Evolutionary conservation across 2,113 vertebrate species (phyloP), one percentile per base, ranked within the genome.

Genomic region (Camarhynchus parvulus): DNA sequence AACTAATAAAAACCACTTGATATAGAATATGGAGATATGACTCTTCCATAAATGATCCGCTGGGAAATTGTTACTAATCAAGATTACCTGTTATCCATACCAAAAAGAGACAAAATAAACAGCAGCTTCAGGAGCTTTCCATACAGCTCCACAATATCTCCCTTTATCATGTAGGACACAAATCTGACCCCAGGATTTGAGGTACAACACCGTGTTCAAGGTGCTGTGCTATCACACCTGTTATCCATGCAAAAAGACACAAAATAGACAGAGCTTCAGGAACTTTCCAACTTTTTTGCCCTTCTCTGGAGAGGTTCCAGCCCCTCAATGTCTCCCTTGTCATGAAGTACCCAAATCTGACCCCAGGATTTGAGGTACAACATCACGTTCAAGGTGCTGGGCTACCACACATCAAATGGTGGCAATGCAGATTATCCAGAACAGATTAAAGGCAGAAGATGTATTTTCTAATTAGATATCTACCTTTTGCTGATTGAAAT

Each of bases 201-300:
- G 39, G 10, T 3, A 8, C 21, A 50, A 3, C 21, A 18, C 13
- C 9, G 7, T 11, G 31, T 8, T 27, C 31, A 8, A 15, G 24
- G 25, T 67, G 10, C 20, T 39, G 53, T 8, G 33, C 20, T 35
- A 7, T 12, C 73, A 70, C 31, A 53, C 3, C 39, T 39, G 37
- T 39, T 75, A 31, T 7, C 19, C 41, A 7, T 7, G 16, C 2
- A 56, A 17, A 55, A 62, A 56, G 46, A 68, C 13, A 23, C 7
- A 68, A 66, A 87, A 52, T 28, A 15, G 64, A 33, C 5, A 23
- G 11, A 37, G 5, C 18, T 50, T 23, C 56, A 75, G n/a, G 27
- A 91, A 31, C 35, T 50, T 58, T 6, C 13, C 22, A 44, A 6
- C 13, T 28, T 28, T 0, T 0, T 17, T 62, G 5, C 22, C 35